A percentile compares a stretch with the other conserved stretches of the same genome.
Conservation (phyloP, 2,113 vertebrate species). For the Caretta caretta region DNA sequence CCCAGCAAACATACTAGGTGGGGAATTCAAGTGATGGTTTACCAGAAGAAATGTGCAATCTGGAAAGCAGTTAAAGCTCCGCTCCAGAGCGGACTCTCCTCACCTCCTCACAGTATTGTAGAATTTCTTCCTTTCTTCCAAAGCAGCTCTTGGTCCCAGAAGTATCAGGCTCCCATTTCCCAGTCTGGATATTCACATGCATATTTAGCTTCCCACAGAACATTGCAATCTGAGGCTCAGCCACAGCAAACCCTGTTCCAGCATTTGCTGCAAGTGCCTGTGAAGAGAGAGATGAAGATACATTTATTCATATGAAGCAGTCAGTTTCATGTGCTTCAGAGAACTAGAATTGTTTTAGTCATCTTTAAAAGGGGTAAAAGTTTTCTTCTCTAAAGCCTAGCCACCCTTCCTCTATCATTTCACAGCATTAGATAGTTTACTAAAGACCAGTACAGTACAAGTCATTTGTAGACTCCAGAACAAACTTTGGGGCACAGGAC, state of each 20-base stretch:
- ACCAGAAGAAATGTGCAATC: not conserved
- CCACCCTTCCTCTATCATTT: not conserved
- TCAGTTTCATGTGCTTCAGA: not conserved
- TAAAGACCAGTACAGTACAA: not conserved
- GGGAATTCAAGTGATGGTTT: not conserved
- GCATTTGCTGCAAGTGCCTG: conserved; percentile 95
- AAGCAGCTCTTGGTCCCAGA: conserved; percentile 91
- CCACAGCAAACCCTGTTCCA: conserved; percentile 92
- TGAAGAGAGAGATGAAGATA: not conserved
- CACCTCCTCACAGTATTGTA: conserved; percentile 98
- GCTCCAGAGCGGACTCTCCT: conserved; percentile 31
- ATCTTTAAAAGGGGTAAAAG: not conserved
- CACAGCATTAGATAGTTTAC: not conserved
- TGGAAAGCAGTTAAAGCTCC: not conserved
- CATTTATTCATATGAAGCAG: not conserved
- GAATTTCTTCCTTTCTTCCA: conserved; percentile 90
- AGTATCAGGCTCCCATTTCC: conserved; percentile 96
- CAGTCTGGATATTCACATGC: conserved; percentile 97
- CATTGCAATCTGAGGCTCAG: conserved; percentile 97
- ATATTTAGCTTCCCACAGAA: conserved; percentile 98
- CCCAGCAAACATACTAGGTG: not conserved
- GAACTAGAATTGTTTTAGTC: not conserved
- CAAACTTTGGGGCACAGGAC: not conserved
- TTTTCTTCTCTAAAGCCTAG: not conserved
- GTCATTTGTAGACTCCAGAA: not conserved